Base-by-base conservation (phyloP, 2,888 invertebrate genomes). In the Plemyria rubiginata region DNA sequence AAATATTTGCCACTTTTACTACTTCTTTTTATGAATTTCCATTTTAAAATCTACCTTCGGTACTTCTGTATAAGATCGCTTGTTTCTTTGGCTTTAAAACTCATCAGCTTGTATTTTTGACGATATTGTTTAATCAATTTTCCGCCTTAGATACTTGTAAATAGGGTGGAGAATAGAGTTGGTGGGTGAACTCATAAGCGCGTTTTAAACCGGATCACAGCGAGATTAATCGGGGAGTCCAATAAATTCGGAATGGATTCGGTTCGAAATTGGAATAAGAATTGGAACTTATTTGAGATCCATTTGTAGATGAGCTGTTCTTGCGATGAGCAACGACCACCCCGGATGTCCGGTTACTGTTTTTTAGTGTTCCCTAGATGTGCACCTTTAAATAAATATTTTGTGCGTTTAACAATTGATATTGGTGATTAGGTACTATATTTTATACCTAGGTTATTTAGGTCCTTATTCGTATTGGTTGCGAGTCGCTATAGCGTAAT, bases 1-100 rank as follows among this genome's bases (percentile, higher is more conserved):
- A 92, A 92, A 92, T 92, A 92, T 90, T 88, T 83, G 85, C 90
- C 88, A 88, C 87, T 91, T 90, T 90, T 89, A 89, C 87, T 86
- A 81, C 85, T 84, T 77, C 82, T 77, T 79, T 74, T 69, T 67
- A 69, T 64, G 65, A 62, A 43, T 50, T 12, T 49, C 13, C 70
- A 66, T 53, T 38, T 68, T 46, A 82, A 78, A 78, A 70, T 54
- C 46, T 56, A 67, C 79, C 74, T 78, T 86, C 76, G 53, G 2
- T 0, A 7, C 0, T 16, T 36, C 0, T 0, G 0, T 0, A 56
- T 80, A 86, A 59, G 71, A 81, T 81, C 52, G 46, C 71, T 72
- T 80, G 68, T 74, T 16, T 53, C 28, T 28, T 60, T 49, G 32
- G 11, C 4, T 41, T 43, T 36, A 46, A 68, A 76, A 83, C 78